Percentiles rank a stretch among this genome's conserved stretches.
Conservation (phyloP, 2,888 invertebrate species). For the Synanthedon andrenaeformis region DNA sequence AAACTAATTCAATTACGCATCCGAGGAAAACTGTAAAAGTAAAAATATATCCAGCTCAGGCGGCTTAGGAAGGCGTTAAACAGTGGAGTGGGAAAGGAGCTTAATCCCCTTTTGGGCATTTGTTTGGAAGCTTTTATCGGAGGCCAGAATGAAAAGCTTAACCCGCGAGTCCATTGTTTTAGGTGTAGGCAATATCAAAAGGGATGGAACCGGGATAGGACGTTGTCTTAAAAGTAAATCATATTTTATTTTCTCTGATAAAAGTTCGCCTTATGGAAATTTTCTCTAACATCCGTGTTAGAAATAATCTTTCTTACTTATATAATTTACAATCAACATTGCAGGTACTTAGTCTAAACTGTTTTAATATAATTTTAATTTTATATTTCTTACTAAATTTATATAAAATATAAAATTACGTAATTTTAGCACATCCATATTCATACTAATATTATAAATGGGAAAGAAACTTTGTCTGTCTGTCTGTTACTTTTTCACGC, state of each 20-base stretch:
- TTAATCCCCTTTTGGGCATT: constrained; percentile 1
- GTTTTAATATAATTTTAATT: too few species aligned
- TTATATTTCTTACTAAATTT: too few species aligned
- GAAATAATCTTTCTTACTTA: too few species aligned
- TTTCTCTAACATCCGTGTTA: too few species aligned
- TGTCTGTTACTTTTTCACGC: too few species aligned
- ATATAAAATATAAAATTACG: too few species aligned
- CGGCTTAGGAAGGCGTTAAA: background rate
- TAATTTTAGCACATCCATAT: too few species aligned
- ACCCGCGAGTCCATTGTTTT: background rate
- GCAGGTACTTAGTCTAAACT: too few species aligned
- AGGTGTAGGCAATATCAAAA: background rate
- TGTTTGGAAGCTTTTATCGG: constrained; percentile 1
- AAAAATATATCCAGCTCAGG: background rate
- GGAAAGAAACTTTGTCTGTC: too few species aligned
- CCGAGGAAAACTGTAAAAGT: background rate
- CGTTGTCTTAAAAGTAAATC: background rate
- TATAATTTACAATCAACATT: too few species aligned
- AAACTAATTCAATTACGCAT: background rate
- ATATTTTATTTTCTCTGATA: background rate
- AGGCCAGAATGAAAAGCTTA: constrained; percentile 1
- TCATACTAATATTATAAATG: too few species aligned
- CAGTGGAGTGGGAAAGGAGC: background rate
- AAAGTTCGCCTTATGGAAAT: too few species aligned
- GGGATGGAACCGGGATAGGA: background rate